Base-by-base conservation (phyloP, 1,140 invertebrate genomes). In the Grapholita molesta region DNA sequence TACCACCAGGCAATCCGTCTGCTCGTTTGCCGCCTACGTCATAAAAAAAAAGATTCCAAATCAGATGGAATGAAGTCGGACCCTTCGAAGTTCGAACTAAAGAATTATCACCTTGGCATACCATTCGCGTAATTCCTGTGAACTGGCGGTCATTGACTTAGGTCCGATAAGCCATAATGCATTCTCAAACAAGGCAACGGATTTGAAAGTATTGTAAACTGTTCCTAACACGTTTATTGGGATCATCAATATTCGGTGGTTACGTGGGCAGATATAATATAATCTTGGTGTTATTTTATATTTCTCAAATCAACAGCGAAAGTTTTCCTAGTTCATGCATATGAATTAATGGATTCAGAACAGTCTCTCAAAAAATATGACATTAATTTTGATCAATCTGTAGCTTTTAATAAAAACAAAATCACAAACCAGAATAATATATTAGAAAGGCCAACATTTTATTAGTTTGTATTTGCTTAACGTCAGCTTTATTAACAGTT, bases 51-150 rank as follows among this genome's bases (percentile, higher is more conserved):
- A n/a, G n/a, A n/a, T n/a, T 8, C 2, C 42, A 5, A 48, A 48
- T 7, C 1, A 48, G n/a, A 48, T 8, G 7, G 12, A 2, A 21
- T 48, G 5, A 21, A 21, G 18, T 48, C 15, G 42, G 66, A 73
- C 64, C 70, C 70, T 70, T 71, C 72, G 76, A 61, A 67, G 68
- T 70, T 71, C 72, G 76, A 61, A 67, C 53, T 48, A 65, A 84
- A 84, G 80, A 81, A 72, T 84, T 85, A 86, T 88, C 80, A 82
- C 82, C 78, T 80, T 84, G 79, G 78, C 83, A 86, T 85, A 84
- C 80, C 82, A 83, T 82, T 80, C 73, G 81, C 78, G 71, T 77
- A 76, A 80, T 78, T 82, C 76, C 70, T 70, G 70, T 78, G 75
- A 77, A 80, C 48, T 64, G 77, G 80, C 78, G 86, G 79, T 85